Evolutionary conservation across 1,140 invertebrate genomes (phyloP).

Genomic region (Notospermus geniculatus): DNA sequence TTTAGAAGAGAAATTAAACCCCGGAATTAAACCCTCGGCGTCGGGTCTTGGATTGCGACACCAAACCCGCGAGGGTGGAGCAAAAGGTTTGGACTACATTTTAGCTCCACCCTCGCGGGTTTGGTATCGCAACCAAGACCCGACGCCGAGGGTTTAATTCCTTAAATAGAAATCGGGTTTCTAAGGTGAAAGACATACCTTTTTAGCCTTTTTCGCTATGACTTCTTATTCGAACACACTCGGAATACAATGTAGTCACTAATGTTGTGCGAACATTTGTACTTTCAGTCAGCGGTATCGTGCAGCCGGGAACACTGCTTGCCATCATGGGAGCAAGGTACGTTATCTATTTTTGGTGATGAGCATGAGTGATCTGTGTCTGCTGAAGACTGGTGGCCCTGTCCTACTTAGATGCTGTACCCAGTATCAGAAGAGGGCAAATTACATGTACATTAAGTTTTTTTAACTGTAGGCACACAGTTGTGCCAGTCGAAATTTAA

Average conservation of each 20-base stretch:
- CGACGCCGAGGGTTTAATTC: no score
- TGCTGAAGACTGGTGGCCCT: background rate
- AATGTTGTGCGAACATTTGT: background rate
- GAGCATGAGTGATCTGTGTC: background rate
- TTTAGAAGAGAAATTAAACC: no score
- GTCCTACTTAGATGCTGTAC: background rate
- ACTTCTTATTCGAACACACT: background rate
- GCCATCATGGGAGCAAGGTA: slow-evolving; percentile 83
- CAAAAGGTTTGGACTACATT: background rate
- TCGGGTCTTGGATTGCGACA: no score
- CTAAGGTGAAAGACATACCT: no score
- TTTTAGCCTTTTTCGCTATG: background rate
- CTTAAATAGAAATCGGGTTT: no score
- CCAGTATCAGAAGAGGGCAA: background rate
- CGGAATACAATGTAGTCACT: background rate
- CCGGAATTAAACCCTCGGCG: no score
- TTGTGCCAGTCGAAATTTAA: background rate
- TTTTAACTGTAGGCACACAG: background rate
- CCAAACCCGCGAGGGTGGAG: no score
- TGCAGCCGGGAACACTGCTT: slow-evolving; percentile 83
- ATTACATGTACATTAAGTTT: background rate
- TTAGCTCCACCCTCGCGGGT: no score
- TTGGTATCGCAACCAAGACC: no score
- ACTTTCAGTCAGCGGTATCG: slow-evolving; percentile 73
- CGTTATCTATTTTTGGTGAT: slow-evolving; percentile 9